phyloP scores from a whole-genome alignment of 2,888 invertebrate genomes.

The Tinea pellionella region DNA sequence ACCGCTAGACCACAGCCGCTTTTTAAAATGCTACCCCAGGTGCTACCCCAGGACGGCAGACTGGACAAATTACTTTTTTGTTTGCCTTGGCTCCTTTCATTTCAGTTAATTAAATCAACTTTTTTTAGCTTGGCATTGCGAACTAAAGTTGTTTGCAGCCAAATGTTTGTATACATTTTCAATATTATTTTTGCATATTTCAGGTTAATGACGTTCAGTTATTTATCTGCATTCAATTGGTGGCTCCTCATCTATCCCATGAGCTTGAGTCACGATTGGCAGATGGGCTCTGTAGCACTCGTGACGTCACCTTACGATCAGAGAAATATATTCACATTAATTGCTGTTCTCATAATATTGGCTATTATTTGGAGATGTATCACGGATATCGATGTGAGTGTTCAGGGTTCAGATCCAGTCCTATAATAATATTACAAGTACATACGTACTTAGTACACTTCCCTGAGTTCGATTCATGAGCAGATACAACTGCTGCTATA shows the following conservation, averaged over 20 bases:
- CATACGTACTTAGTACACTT: too few relatives aligned
- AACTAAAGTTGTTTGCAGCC: too few relatives aligned
- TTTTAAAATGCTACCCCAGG: too few relatives aligned
- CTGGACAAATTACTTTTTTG: too few relatives aligned
- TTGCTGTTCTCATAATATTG: constrained; percentile 72
- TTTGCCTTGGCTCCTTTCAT: too few relatives aligned
- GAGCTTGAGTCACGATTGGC: constrained; percentile 88
- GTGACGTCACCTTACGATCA: constrained; percentile 77
- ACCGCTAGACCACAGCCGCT: too few relatives aligned
- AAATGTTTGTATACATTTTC: too few relatives aligned
- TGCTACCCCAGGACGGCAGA: too few relatives aligned
- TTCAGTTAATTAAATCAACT: too few relatives aligned
- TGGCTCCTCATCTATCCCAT: constrained; percentile 85
- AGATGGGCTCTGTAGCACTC: constrained; percentile 87
- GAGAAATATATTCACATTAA: constrained; percentile 78
- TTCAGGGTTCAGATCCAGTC: not conserved
- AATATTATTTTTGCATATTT: not conserved
- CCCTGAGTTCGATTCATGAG: too few relatives aligned
- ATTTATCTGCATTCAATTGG: constrained; percentile 85
- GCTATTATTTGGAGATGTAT: constrained; percentile 73
- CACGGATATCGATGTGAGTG: constrained; percentile 75
- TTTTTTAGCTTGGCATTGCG: too few relatives aligned
- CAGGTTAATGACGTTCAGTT: constrained; percentile 85
- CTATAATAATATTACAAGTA: not conserved
- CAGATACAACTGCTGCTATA: too few relatives aligned